Base-by-base conservation (phyloP, 2,888 invertebrate species). In the Trachelus tabidus region DNA sequence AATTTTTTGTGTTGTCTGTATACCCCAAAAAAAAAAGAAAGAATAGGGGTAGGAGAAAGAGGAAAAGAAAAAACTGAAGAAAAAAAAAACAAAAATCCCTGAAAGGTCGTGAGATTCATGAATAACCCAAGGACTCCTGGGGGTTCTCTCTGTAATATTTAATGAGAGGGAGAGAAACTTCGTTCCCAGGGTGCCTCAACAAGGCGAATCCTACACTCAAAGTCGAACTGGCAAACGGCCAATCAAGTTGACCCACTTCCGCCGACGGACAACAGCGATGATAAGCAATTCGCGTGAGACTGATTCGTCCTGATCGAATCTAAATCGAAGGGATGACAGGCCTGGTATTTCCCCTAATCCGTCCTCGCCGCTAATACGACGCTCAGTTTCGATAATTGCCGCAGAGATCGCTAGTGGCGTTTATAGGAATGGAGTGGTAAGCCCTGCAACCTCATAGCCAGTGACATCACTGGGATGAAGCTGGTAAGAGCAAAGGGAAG, bases 181-280 rank as follows among this genome's bases (percentile, higher is more conserved):
- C 40, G 4, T 9, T 40, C 1, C 23, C 56, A 56, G 56, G 71
- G 71, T 34, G 71, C 71, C 15, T 71, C 71, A 71, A 12, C 71
- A 71, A 71, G 34, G 12, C 31, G 71, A 71, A 33, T 71, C 15
- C 9, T 12, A 71, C 12, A 3, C 40, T 76, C 73, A 69, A 73
- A 76, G 76, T 78, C 69, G 33, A 76, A 78, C 76, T 80, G 80
- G 80, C 80, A 73, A 73, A 68, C 73, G 35, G 78, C 80, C 80
- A 80, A 80, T 69, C 78, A 74, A 76, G 80, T 80, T 77, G 75
- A 79, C 78, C 78, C 68, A 80, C 69, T 77, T 78, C 76, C 76
- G 75, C 37, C 56, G 12, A 30, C 40, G 35, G 73, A 74, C 68
- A 69, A 68, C 76, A 37, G 37, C 37, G 33, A 35, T 15, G 37